Percentiles rank a stretch among this genome's conserved stretches.
phyloP scores from a whole-genome alignment of 2,888 invertebrate genomes.

The Scaptodrosophila latifasciaeformis region DNA sequence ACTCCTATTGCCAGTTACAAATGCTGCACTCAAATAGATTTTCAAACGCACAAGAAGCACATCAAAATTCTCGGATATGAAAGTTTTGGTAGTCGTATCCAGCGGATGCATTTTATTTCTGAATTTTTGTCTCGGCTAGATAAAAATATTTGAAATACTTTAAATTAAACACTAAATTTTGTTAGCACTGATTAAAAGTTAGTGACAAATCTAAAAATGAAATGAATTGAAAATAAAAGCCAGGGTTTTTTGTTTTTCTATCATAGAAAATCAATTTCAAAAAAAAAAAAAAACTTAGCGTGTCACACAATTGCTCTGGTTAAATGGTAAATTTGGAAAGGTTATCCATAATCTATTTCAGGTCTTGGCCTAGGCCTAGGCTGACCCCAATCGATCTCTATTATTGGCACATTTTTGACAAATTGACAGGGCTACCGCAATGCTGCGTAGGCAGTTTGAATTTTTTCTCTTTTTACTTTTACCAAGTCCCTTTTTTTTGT shows the following conservation, averaged over 20 bases:
- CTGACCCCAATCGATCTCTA: constrained; percentile 55
- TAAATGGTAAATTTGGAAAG: too few relatives aligned
- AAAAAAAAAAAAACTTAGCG: background rate
- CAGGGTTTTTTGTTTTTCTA: background rate
- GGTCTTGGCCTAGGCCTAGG: too few relatives aligned
- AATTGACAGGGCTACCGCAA: constrained; percentile 50
- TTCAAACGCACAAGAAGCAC: background rate
- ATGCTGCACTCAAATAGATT: background rate
- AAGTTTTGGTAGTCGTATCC: background rate
- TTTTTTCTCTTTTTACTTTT: constrained; percentile 8
- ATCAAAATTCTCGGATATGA: background rate
- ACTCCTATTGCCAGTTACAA: background rate
- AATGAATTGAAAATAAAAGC: too few relatives aligned
- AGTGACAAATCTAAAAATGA: too few relatives aligned
- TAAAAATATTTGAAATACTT: too few relatives aligned
- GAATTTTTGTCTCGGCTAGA: too few relatives aligned
- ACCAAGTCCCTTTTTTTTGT: constrained; percentile 7
- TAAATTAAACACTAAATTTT: too few relatives aligned
- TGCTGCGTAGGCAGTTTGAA: constrained; percentile 37
- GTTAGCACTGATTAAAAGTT: too few relatives aligned
- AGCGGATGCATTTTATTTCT: constrained; percentile 1
- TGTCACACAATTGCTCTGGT: background rate
- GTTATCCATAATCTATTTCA: too few relatives aligned
- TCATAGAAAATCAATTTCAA: background rate
- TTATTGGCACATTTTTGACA: constrained; percentile 70